phyloP scores from a whole-genome alignment of 1,140 invertebrate genomes.

The Dryas iulia region DNA sequence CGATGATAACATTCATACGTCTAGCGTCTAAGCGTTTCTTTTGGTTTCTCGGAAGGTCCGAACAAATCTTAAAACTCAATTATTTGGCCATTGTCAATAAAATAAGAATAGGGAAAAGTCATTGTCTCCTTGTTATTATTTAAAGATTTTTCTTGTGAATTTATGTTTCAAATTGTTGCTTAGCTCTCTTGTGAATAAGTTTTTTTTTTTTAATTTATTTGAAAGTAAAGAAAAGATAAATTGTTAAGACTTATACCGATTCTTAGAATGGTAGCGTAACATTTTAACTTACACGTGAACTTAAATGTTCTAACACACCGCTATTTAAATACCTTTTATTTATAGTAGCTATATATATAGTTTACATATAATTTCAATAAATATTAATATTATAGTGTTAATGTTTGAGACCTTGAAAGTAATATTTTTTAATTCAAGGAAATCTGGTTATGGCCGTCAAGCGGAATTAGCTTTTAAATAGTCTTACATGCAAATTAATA shows the following conservation, averaged over 20 bases:
- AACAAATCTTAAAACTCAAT: slow-evolving; percentile 8
- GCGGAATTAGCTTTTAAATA: slow-evolving; percentile 14
- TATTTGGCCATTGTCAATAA: slow-evolving; percentile 8
- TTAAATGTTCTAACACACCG: neutral
- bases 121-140: neutral
- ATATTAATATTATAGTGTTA: slow-evolving; percentile 4
- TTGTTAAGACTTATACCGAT: neutral
- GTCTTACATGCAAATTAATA: slow-evolving; percentile 2
- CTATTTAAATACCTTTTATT: neutral
- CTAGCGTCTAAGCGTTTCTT: slow-evolving; percentile 17
- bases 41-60: slow-evolving; percentile 24
- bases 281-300: neutral
- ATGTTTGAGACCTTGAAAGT: slow-evolving; percentile 15
- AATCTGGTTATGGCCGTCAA: slow-evolving; percentile 3
- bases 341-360: neutral
- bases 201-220: no score
- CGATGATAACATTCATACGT: slow-evolving; percentile 21
- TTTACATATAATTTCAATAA: slow-evolving; percentile 7
- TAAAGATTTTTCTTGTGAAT: neutral
- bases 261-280: neutral
- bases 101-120: neutral
- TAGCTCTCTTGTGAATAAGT: neutral
- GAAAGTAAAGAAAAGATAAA: neutral
- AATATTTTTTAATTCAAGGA: slow-evolving; percentile 22
- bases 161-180: neutral